Evolutionary conservation across 2,797 vertebrate genomes (phyloP).

Genomic region (Gymnoscopelus microlampas): DNA sequence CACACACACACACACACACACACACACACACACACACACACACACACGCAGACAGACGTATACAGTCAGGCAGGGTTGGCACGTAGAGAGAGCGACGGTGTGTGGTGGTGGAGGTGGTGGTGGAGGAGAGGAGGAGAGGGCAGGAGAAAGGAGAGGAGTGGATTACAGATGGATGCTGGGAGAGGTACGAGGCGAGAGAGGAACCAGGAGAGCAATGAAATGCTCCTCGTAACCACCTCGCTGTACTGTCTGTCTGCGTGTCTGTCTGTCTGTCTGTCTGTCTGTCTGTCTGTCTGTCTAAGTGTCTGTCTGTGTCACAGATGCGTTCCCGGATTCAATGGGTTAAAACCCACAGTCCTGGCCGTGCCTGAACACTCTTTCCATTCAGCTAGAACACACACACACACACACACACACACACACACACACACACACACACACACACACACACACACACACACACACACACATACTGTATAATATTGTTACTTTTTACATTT

Average conservation of each 20-base stretch:
- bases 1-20: too few relatives aligned
- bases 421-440: too few relatives aligned
- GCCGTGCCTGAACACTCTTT: too few relatives aligned
- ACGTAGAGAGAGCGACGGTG: conserved; percentile 42
- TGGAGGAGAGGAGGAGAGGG: conserved; percentile 66
- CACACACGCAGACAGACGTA: too few relatives aligned
- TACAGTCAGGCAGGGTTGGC: not conserved
- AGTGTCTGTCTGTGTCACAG: conserved; percentile 58
- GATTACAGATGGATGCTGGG: conserved; percentile 75
- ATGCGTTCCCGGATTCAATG: conserved; percentile 35
- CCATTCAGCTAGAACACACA: too few relatives aligned
- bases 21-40: too few relatives aligned
- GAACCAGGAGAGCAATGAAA: conserved; percentile 68
- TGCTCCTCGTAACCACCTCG: conserved; percentile 71
- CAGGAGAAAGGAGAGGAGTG: conserved; percentile 67
- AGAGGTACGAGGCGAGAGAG: conserved; percentile 65
- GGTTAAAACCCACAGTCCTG: conserved; percentile 36
- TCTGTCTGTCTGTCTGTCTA: conserved; percentile 61
- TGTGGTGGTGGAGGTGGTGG: conserved; percentile 7
- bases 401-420: too few relatives aligned
- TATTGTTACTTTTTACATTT: too few relatives aligned
- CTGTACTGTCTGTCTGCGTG: conserved; percentile 64
- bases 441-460: too few relatives aligned
- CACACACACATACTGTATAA: too few relatives aligned
- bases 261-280: conserved; percentile 57